Base-by-base conservation (phyloP, 2,888 invertebrate genomes). In the Agrypnus murinus region DNA sequence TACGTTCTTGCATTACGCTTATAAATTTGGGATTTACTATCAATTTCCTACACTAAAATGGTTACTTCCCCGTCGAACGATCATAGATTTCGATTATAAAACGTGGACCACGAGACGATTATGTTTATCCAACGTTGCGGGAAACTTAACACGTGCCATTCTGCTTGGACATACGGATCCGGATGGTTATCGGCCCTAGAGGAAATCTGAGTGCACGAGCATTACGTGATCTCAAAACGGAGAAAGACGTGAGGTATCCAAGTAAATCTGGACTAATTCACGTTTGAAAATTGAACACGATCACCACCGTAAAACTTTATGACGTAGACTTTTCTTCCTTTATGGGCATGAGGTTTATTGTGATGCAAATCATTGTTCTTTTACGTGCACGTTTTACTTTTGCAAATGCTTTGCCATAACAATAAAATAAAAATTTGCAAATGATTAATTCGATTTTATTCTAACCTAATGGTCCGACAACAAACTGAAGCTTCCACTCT, bases 171-270 rank as follows among this genome's bases (percentile, higher is more conserved):
- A 48, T 55, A 55, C 67, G 32, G 67, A 62, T 62, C 45, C 15
- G 55, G 34, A 55, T 68, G 57, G 60, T 65, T 65, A 70, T 70
- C 55, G 70, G 46, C 34, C 66, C 63, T 43, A 8, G 46, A 62
- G 70, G 65, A 70, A 67, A 70, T 70, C 65, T 62, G 46, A 57
- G 65, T 62, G 65, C 60, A 60, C 15, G 48, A 36, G 70, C 45
- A 43, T 25, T 65, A 65, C 65, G 65, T 70, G 70, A 70, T 70
- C 10, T 19, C 48, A 46, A 58, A 40, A 48, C 58, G 25, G 12
- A 46, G 31, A 31, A 67, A 53, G 50, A 53, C 60, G 53, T 59
- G 59, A 48, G 10, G 46, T 36, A 58, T 19, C 58, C 38, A 19
- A 32, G 55, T 57, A 65, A 65, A 57, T 65, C 58, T 36, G 36